Conservation (phyloP, 92 coral and sea anemone genomes). For the Porites cylindrica region DNA sequence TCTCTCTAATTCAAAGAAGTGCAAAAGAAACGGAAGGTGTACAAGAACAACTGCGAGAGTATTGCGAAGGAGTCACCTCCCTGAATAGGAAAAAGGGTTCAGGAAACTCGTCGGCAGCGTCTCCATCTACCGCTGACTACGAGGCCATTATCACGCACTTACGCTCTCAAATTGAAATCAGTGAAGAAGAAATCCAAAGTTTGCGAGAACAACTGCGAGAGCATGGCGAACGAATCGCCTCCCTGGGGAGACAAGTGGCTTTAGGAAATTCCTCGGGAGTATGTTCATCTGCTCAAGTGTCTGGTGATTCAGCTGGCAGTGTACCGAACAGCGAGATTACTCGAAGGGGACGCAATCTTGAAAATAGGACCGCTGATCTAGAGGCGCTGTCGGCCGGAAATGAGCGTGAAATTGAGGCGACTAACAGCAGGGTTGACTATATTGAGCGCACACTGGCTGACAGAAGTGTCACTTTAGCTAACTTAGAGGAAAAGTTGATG, state of each 20-base stretch:
- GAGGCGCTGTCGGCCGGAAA: slow-evolving; percentile 2
- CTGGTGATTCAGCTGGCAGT: neutral
- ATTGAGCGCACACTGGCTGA: too few relatives aligned
- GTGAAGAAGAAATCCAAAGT: slow-evolving; percentile 15
- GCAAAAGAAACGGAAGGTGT: too few relatives aligned
- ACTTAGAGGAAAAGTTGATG: too few relatives aligned
- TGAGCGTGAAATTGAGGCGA: too few relatives aligned
- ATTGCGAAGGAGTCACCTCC: neutral
- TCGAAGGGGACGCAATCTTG: neutral
- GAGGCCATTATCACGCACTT: slow-evolving; percentile 18
- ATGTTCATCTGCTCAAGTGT: neutral
- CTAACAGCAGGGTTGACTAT: neutral
- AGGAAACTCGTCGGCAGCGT: neutral
- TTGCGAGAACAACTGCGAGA: slow-evolving; percentile 14
- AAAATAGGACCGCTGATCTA: slow-evolving; percentile 1
- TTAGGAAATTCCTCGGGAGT: neutral
- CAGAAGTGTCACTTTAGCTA: too few relatives aligned
- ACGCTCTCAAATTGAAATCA: neutral
- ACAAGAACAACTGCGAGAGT: neutral
- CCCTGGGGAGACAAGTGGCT: slow-evolving; percentile 20
- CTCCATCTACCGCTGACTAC: neutral
- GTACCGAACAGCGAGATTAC: slow-evolving; percentile 6
- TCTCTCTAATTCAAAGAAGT: neutral
- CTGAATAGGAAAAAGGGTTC: neutral
- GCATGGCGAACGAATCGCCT: slow-evolving; percentile 19